Evolutionary conservation across 1,140 invertebrate species (phyloP).

Genomic region (Diorhabda elongata): DNA sequence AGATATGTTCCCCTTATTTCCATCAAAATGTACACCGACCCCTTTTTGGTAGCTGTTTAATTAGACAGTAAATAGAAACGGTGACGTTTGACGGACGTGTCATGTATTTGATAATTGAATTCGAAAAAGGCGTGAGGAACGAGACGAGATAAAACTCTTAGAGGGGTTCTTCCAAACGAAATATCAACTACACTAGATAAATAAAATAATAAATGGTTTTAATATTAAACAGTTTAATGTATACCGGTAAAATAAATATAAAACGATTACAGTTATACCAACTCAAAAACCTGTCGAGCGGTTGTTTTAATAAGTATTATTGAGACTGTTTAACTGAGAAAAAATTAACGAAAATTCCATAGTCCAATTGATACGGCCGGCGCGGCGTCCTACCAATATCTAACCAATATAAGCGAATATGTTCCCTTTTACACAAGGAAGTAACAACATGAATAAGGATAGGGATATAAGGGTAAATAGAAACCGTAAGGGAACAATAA

Average conservation of each 20-base stretch:
- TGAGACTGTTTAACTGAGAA: no score
- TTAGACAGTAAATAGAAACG: conserved; percentile 12
- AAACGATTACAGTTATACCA: no score
- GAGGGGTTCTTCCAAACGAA: background rate
- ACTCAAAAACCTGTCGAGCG: no score
- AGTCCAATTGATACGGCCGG: no score
- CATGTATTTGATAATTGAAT: conserved; percentile 16
- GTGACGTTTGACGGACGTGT: conserved; percentile 14
- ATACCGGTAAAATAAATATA: no score
- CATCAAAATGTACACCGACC: background rate
- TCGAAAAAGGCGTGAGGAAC: conserved; percentile 12
- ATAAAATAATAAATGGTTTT: no score
- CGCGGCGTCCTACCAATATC: background rate
- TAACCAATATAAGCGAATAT: background rate
- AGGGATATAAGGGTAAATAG: background rate
- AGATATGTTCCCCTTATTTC: background rate
- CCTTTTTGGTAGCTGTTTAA: conserved; percentile 12
- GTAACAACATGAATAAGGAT: background rate
- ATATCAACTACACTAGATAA: no score
- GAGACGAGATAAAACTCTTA: conserved; percentile 6
- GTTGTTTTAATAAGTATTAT: no score
- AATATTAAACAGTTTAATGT: no score
- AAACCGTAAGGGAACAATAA: conserved; percentile 2
- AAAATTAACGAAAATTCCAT: no score
- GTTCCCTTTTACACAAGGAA: background rate